Conservation (phyloP, 2,113 vertebrate genomes). For the Coreoperca whiteheadi region DNA sequence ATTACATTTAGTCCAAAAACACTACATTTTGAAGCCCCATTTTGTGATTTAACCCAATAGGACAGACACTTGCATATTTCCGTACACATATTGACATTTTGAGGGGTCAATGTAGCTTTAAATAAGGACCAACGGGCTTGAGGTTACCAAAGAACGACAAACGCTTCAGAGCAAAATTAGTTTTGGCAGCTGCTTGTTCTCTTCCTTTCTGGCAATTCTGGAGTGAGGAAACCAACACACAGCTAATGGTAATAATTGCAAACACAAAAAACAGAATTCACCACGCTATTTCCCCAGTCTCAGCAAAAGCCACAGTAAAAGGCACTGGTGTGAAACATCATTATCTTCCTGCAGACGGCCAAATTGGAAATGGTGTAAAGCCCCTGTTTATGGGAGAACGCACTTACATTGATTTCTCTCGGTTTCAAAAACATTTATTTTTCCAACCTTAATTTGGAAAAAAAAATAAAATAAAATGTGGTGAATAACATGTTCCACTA, state of each 20-base stretch:
- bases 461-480: conserved; percentile 5
- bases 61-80: not conserved
- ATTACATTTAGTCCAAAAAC: not conserved
- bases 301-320: conserved; percentile 36
- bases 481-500: not conserved
- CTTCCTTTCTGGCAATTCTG: not conserved
- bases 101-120: not conserved
- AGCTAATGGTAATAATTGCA: conserved; percentile 30
- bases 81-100: not conserved
- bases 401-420: conserved; percentile 26
- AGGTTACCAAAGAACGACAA: not conserved
- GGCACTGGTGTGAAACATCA: conserved; percentile 39
- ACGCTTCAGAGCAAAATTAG: not conserved
- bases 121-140: not conserved
- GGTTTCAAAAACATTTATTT: conserved; percentile 35
- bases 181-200: not conserved
- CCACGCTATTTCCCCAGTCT: conserved; percentile 30
- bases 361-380: conserved; percentile 50
- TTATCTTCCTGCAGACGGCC: conserved; percentile 44
- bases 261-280: conserved; percentile 27
- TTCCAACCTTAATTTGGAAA: conserved; percentile 9
- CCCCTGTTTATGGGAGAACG: conserved; percentile 21
- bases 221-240: not conserved
- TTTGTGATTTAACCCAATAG: not conserved
- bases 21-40: not conserved